Evolutionary conservation across 2,113 vertebrate genomes (phyloP).

Genomic region (Rhinolophus ferrumequinum): DNA sequence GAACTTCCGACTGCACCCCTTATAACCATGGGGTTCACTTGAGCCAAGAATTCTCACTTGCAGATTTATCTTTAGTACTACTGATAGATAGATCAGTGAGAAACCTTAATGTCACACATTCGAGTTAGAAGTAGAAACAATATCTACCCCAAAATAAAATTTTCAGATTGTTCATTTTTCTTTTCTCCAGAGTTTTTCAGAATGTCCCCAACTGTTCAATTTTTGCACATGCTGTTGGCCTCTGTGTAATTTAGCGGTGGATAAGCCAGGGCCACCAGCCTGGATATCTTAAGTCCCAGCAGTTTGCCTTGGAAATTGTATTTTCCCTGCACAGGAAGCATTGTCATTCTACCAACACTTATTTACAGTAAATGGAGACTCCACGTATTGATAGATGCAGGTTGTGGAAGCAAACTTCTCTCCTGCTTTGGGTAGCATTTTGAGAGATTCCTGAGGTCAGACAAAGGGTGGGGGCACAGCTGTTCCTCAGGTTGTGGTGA

Average conservation of each 20-base stretch:
- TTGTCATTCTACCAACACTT: constrained; percentile 63
- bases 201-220: neutral
- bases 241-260: neutral
- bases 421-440: neutral
- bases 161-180: constrained; percentile 47
- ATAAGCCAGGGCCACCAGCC: constrained; percentile 21
- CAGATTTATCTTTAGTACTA: neutral
- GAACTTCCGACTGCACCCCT: neutral
- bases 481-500: neutral
- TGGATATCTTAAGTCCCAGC: constrained; percentile 74
- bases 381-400: constrained; percentile 47
- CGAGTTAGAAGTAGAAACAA: neutral
- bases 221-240: neutral
- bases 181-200: neutral
- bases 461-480: neutral
- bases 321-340: constrained; percentile 76
- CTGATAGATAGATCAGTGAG: neutral
- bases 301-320: constrained; percentile 73
- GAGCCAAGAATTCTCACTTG: constrained; percentile 18
- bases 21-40: neutral
- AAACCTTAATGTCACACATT: neutral
- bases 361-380: constrained; percentile 74
- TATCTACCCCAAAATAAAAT: neutral
- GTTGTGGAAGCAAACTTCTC: constrained; percentile 5
- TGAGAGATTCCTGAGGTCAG: constrained; percentile 14